A percentile compares a stretch with the other conserved stretches of the same genome.
Conservation (phyloP, 2,797 vertebrate genomes). For the Acanthis flammea region DNA sequence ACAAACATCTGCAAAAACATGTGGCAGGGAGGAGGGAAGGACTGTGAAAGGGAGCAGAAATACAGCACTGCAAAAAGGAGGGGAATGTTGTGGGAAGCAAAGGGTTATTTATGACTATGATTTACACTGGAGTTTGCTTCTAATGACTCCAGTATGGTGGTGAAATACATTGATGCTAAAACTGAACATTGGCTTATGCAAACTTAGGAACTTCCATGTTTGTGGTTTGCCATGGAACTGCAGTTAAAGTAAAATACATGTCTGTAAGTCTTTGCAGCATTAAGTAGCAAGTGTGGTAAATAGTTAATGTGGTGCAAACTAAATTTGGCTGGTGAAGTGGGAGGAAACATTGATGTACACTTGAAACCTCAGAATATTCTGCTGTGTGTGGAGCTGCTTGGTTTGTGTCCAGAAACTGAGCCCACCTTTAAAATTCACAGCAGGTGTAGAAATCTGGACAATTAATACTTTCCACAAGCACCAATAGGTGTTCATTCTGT, state of each 20-base stretch:
- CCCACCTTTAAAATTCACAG: background rate
- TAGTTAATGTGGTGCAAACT: background rate
- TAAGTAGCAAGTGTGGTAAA: background rate
- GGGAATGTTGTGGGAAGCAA: background rate
- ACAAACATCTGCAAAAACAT: background rate
- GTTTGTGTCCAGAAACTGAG: background rate
- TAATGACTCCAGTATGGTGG: background rate
- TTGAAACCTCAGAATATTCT: background rate
- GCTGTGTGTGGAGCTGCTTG: background rate
- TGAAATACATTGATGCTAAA: background rate
- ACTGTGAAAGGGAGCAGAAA: background rate
- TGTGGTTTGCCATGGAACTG: background rate
- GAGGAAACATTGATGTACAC: background rate
- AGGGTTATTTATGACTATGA: background rate
- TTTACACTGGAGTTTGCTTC: background rate
- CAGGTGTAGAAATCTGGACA: background rate
- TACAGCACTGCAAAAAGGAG: background rate
- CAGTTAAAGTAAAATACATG: background rate
- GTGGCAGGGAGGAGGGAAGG: constrained; percentile 7
- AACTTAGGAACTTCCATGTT: background rate
- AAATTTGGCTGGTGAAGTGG: background rate
- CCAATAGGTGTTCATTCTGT: background rate
- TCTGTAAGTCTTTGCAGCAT: background rate
- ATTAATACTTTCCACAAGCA: background rate
- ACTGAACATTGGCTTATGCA: background rate